Conservation (phyloP, 2,113 vertebrate genomes). For the Varanus salvator region DNA sequence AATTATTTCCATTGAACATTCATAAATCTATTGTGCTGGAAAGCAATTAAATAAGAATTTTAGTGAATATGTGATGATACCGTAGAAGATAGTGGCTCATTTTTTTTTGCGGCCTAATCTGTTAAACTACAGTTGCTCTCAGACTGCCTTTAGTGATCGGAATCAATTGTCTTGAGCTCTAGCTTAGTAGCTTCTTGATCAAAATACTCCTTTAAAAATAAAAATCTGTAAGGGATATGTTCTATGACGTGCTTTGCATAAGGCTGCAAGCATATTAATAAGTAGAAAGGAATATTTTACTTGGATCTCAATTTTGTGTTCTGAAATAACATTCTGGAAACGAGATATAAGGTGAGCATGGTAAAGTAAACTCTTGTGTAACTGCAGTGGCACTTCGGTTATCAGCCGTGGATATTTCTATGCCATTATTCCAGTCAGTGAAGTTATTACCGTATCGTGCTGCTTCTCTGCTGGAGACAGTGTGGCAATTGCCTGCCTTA, state of each 20-base stretch:
- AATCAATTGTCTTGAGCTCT: constrained; percentile 24
- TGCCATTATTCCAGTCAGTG: neutral
- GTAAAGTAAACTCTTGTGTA: neutral
- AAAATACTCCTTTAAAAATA: neutral
- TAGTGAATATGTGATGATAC: constrained; percentile 60
- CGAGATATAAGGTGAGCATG: neutral
- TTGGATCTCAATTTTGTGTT: neutral
- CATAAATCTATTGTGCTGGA: constrained; percentile 49
- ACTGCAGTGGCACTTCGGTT: neutral
- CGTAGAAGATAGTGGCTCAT: constrained; percentile 40
- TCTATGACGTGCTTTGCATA: neutral
- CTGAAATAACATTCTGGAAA: neutral
- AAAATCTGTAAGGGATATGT: neutral
- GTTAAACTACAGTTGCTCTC: constrained; percentile 62
- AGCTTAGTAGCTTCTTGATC: constrained; percentile 28
- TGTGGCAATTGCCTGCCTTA: neutral
- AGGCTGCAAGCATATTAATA: neutral
- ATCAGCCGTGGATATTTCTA: neutral
- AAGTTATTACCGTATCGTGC: neutral
- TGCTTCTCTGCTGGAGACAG: neutral
- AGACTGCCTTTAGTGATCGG: constrained; percentile 59
- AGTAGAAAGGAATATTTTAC: neutral
- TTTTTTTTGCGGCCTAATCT: neutral
- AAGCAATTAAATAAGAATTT: constrained; percentile 64
- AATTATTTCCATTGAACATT: constrained; percentile 61